phyloP scores from a whole-genome alignment of 2,888 invertebrate species.

The Acrobasis consociella region DNA sequence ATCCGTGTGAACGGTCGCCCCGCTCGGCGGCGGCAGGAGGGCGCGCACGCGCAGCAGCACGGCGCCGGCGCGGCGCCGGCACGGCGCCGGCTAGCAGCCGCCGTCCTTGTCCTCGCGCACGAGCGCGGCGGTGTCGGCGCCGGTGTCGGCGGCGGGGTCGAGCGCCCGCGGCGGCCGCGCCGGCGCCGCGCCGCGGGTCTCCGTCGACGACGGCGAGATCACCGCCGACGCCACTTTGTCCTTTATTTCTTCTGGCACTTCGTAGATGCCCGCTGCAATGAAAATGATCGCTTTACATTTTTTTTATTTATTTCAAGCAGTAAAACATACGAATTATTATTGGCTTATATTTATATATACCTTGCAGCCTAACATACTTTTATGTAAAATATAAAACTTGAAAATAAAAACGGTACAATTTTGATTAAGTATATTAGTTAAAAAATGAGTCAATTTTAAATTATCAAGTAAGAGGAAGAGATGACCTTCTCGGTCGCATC shows the following conservation, averaged over 20 bases:
- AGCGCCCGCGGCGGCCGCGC: constrained; percentile 89
- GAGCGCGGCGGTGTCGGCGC: constrained; percentile 95
- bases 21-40: constrained; percentile 16
- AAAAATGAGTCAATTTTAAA: no score
- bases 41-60: constrained; percentile 1
- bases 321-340: no score
- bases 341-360: no score
- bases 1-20: neutral
- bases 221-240: constrained; percentile 88
- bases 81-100: constrained; percentile 58
- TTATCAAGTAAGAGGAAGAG: no score
- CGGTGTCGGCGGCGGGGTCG: constrained; percentile 93
- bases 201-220: constrained; percentile 90
- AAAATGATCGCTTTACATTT: neutral
- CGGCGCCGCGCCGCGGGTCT: constrained; percentile 90
- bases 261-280: constrained; percentile 86
- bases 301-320: no score
- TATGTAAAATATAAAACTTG: no score
- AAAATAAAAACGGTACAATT: no score
- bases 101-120: constrained; percentile 94
- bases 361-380: no score
- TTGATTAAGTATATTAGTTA: no score
- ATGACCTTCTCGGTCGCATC: no score
- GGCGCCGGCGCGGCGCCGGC: constrained; percentile 30
- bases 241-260: constrained; percentile 90